These are phyloP conservation scores for Poecilia picta DNA, from an alignment of 2,797 vertebrate species.

Conservation along the genomic window DNA sequence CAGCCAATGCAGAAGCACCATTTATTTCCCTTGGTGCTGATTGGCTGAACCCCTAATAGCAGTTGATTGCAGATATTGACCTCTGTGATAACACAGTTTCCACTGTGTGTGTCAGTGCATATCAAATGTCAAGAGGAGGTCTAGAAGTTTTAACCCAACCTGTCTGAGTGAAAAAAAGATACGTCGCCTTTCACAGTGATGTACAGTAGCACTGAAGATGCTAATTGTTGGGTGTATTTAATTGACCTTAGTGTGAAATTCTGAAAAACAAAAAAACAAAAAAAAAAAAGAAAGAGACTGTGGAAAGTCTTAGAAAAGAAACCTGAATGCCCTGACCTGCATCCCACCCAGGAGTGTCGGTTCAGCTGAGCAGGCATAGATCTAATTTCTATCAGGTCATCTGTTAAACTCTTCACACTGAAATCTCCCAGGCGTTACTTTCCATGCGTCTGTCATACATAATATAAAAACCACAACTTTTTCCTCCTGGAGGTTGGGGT, in stretches of 20 bases:
- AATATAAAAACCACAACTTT: slow-evolving; percentile 60
- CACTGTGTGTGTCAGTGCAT: too few species aligned
- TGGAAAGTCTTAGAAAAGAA: background rate
- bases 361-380: slow-evolving; percentile 64
- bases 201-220: slow-evolving; percentile 7
- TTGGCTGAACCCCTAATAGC: too few species aligned
- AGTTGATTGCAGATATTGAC: too few species aligned
- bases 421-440: slow-evolving; percentile 60
- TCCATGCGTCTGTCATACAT: slow-evolving; percentile 49
- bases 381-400: slow-evolving; percentile 75
- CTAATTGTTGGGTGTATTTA: slow-evolving; percentile 19
- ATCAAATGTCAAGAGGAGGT: background rate
- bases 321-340: background rate
- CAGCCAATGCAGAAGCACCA: too few species aligned
- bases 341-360: slow-evolving; percentile 34
- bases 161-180: background rate
- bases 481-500: slow-evolving; percentile 39
- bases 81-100: too few species aligned
- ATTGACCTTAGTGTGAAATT: slow-evolving; percentile 19
- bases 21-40: too few species aligned
- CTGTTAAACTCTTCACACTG: slow-evolving; percentile 78
- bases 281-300: slow-evolving; percentile 13
- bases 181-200: slow-evolving; percentile 6
- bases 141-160: background rate
- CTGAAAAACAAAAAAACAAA: slow-evolving; percentile 17